Percentiles rank a stretch among this genome's conserved stretches.
phyloP scores from a whole-genome alignment of 2,797 vertebrate genomes.

The Dipus sagitta region DNA sequence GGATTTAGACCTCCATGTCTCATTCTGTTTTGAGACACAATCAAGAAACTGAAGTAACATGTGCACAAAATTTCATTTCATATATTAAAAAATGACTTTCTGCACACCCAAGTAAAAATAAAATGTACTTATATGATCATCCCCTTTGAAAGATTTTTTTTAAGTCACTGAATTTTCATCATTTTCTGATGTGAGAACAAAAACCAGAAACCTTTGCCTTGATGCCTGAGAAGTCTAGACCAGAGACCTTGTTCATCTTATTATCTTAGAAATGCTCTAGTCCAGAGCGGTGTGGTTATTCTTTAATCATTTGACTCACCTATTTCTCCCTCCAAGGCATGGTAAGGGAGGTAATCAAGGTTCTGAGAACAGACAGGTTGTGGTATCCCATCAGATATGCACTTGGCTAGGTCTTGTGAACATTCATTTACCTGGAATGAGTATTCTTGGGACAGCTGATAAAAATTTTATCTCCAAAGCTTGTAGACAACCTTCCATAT shows the following conservation, averaged over 20 bases:
- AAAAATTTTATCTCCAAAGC: background rate
- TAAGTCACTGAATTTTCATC: background rate
- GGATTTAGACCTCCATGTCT: constrained; percentile 40
- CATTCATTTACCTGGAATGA: background rate
- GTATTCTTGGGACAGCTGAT: background rate
- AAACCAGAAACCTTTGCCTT: background rate
- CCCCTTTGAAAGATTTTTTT: background rate
- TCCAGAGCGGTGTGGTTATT: background rate
- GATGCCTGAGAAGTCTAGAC: background rate
- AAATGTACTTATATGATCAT: background rate
- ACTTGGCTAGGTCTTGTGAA: background rate
- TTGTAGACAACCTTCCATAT: background rate
- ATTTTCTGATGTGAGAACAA: constrained; percentile 2
- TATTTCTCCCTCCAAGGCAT: background rate
- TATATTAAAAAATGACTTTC: constrained; percentile 52
- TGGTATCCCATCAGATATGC: background rate
- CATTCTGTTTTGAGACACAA: background rate
- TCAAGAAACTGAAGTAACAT: background rate
- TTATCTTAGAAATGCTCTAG: background rate
- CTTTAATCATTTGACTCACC: background rate
- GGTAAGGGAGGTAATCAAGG: background rate
- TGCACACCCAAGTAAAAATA: constrained; percentile 36
- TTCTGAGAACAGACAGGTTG: background rate
- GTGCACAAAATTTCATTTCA: background rate
- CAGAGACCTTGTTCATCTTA: background rate